phyloP scores from a whole-genome alignment of 1,140 invertebrate genomes.

The Oryctes rhinoceros region DNA sequence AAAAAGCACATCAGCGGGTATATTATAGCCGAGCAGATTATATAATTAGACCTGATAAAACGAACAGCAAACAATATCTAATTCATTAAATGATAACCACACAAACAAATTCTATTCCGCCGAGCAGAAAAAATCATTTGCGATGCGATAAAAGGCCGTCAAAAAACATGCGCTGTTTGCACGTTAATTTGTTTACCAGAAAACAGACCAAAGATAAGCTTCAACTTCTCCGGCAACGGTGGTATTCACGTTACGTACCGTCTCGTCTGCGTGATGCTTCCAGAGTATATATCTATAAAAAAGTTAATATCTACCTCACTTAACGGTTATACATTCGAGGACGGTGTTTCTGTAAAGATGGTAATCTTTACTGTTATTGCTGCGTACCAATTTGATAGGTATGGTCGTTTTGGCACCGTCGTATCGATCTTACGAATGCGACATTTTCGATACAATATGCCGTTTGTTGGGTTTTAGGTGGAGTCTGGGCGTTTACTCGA shows the following conservation, averaged over 20 bases:
- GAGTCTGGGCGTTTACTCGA: neutral
- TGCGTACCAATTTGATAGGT: slow-evolving; percentile 35
- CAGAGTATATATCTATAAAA: slow-evolving; percentile 17
- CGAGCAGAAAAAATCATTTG: slow-evolving; percentile 15
- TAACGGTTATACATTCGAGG: slow-evolving; percentile 29
- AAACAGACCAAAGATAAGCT: slow-evolving; percentile 22
- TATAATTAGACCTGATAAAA: slow-evolving; percentile 19
- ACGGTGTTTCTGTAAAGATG: slow-evolving; percentile 33
- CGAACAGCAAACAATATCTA: neutral
- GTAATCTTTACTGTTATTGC: slow-evolving; percentile 36
- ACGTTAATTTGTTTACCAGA: slow-evolving; percentile 35
- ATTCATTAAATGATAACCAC: slow-evolving; percentile 28
- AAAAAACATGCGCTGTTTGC: neutral
- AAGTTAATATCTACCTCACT: slow-evolving; percentile 35
- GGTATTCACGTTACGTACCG: neutral
- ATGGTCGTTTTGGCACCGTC: slow-evolving; percentile 26
- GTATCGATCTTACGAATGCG: slow-evolving; percentile 4
- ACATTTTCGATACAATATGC: slow-evolving; percentile 36
- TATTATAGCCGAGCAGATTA: neutral
- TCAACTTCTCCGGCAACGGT: neutral
- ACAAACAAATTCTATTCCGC: slow-evolving; percentile 12
- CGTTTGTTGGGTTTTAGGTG: neutral
- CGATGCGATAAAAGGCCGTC: neutral
- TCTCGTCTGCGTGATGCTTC: neutral
- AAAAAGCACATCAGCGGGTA: neutral